Percentiles rank a stretch among this genome's conserved stretches.
Evolutionary conservation across 2,113 vertebrate species (phyloP).

Genomic region (Thomomys bottae): DNA sequence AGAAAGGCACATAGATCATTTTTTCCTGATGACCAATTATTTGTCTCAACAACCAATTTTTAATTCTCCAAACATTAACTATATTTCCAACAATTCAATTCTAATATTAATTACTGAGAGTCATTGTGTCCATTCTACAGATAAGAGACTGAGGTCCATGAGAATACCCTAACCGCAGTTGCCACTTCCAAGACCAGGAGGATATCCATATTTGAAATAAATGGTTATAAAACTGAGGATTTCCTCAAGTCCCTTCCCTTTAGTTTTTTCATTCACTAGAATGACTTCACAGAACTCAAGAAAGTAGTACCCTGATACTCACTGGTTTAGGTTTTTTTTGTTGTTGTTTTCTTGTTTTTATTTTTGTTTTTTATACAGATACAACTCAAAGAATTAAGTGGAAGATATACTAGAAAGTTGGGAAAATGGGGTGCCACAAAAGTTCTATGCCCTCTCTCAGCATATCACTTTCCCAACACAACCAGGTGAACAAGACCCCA

Average conservation of each 20-base stretch:
- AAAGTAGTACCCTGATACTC: not conserved
- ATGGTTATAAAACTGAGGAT: not conserved
- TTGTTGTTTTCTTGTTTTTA: too few relatives aligned
- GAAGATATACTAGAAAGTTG: not conserved
- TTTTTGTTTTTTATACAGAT: not conserved
- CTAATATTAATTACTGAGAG: not conserved
- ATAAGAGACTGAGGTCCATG: not conserved
- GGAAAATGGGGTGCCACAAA: accelerated
- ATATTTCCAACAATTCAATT: not conserved
- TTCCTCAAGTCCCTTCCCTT: not conserved
- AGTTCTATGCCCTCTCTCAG: accelerated
- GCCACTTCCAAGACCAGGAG: not conserved
- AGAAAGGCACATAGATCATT: not conserved
- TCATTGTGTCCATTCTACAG: not conserved
- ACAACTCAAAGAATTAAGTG: not conserved
- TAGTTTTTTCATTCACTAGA: not conserved
- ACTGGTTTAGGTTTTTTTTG: too few relatives aligned
- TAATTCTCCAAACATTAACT: not conserved
- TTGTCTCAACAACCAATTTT: not conserved
- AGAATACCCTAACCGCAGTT: not conserved
- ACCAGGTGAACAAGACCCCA: not conserved
- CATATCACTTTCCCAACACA: accelerated
- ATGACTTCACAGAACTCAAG: not conserved
- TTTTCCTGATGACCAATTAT: not conserved
- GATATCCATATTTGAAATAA: not conserved